Evolutionary conservation across 37 sponge, comb jelly and placozoan genomes (phyloP).

Genomic region (Lycopodina hypogea): DNA sequence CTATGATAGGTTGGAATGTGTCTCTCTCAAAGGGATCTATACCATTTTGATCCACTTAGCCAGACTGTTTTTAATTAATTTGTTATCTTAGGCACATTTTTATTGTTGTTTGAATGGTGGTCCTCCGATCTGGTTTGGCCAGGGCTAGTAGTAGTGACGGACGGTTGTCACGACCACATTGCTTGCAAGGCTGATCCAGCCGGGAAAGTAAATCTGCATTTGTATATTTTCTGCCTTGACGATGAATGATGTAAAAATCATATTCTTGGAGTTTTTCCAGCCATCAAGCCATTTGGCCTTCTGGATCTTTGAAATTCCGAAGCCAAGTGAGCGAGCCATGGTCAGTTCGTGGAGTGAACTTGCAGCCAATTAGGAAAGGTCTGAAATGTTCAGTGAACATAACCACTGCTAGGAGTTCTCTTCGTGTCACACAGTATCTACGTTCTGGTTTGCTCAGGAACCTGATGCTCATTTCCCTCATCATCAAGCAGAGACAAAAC

Average conservation of each 20-base stretch:
- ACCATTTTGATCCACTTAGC: too few species aligned
- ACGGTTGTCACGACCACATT: conserved; percentile 9
- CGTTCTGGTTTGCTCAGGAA: conserved; percentile 22
- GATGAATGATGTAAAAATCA: conserved; percentile 13
- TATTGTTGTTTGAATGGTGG: too few species aligned
- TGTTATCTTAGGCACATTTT: too few species aligned
- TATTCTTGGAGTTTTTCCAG: conserved; percentile 27
- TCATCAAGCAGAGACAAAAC: conserved; percentile 38
- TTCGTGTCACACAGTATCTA: conserved; percentile 28
- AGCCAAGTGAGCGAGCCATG: too few species aligned
- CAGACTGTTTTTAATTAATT: too few species aligned
- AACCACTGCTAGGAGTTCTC: conserved; percentile 32
- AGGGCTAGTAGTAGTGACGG: too few species aligned
- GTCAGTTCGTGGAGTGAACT: conserved; percentile 13
- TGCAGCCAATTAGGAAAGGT: conserved; percentile 6
- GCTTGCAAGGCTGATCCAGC: conserved; percentile 2
- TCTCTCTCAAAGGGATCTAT: too few species aligned
- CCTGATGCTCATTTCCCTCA: conserved; percentile 32
- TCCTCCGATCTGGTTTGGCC: too few species aligned
- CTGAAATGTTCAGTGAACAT: conserved; percentile 14
- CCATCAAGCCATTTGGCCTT: conserved; percentile 41
- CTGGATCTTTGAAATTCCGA: conserved; percentile 29
- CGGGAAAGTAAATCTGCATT: conserved; percentile 25
- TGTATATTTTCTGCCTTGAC: background rate
- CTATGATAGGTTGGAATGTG: too few species aligned